Base-by-base conservation (phyloP, 2,113 vertebrate genomes). In the Microcebus murinus region DNA sequence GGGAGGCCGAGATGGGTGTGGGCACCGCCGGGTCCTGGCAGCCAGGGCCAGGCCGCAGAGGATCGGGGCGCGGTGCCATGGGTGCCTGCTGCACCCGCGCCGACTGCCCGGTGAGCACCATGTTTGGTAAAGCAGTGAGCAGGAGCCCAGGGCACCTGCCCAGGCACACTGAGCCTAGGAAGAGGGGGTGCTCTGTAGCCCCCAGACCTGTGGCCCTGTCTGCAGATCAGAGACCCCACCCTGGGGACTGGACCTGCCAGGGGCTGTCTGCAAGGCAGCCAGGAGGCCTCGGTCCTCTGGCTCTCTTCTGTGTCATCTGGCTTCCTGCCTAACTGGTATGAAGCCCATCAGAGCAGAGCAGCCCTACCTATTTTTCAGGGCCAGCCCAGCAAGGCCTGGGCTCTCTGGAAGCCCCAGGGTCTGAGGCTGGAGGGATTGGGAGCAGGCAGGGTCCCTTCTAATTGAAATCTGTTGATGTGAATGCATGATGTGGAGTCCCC, bases 401-500 rank as follows among this genome's bases (percentile, higher is more conserved):
- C 77, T 50, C 88, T 91, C 82, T 61, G 39, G 80, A 50, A 70
- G 20, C 39, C 48, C 67, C 48, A 21, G 63, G 65, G 92, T 23
- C 70, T 1, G 1, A 87, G 77, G 77, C 82, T 91, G 36, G 73
- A 39, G 21, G 36, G 39, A 74, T 34, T 67, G 34, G 42, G 31
- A n/a, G 25, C 12, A 34, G 39, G 52, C 29, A 17, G 50, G 36
- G 59, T 79, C 17, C 70, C 20, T n/a, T 52, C 2, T 93, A 50
- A 92, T 31, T 89, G 95, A 96, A 93, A 93, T 96, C 89, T 96
- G 93, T 98, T 97, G 96, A 87, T 95, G 45, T 73, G 68, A 81
- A 89, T 71, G 27, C 34, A 70, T 87, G 50, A 8, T 4, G 36
- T 77, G 34, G 39, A 13, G 25, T 73, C n/a, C 79, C 89, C 91